Evolutionary conservation across 64 coral and sea anemone species (phyloP).

Genomic region (Orbicella faveolata): DNA sequence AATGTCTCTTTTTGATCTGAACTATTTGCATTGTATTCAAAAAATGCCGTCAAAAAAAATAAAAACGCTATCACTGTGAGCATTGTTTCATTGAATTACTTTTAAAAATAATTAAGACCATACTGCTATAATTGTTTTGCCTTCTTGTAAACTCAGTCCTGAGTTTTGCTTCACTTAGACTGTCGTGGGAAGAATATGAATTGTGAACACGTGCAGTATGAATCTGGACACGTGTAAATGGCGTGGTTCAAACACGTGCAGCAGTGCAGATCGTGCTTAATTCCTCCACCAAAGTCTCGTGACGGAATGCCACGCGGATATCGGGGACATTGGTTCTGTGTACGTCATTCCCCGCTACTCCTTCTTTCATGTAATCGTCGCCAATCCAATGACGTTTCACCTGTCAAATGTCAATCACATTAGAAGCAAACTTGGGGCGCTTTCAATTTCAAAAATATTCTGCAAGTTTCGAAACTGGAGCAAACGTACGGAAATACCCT

Average conservation of each 20-base stretch:
- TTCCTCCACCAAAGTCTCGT: constrained; percentile 85
- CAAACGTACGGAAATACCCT: too few species aligned
- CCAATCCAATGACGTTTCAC: constrained; percentile 94
- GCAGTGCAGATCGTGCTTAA: constrained; percentile 80
- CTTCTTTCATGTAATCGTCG: constrained; percentile 53
- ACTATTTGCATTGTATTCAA: background rate
- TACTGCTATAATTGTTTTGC: too few species aligned
- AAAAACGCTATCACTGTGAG: background rate
- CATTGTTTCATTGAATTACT: background rate
- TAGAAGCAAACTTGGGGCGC: too few species aligned
- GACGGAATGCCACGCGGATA: constrained; percentile 87
- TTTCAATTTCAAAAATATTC: too few species aligned
- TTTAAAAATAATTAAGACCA: background rate
- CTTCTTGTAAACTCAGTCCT: too few species aligned
- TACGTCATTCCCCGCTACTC: constrained; percentile 83
- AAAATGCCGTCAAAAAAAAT: background rate
- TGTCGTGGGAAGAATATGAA: background rate
- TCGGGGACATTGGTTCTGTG: constrained; percentile 88
- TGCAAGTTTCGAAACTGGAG: too few species aligned
- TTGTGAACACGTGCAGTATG: background rate
- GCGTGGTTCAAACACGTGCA: constrained; percentile 45
- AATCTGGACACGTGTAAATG: background rate
- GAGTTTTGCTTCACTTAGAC: background rate
- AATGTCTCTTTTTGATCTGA: background rate
- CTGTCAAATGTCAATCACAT: constrained; percentile 34